Evolutionary conservation across 2,797 vertebrate genomes (phyloP), one percentile per base, ranked within the genome.

Genomic region (Siniperca obscura): DNA sequence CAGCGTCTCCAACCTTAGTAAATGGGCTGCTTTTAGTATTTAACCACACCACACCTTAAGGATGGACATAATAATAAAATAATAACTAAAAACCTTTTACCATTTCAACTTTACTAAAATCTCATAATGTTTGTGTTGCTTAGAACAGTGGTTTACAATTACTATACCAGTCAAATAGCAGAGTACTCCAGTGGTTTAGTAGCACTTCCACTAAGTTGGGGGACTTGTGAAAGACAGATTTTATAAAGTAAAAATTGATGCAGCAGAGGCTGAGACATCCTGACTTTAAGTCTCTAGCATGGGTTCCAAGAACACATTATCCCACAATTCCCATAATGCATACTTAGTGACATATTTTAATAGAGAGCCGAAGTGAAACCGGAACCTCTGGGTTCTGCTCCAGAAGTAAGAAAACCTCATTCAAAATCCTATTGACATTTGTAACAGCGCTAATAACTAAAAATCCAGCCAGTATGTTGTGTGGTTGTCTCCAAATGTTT

Each of bases 1-100:
- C 25, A 3, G 19, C 10, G 9, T 48, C 40, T 65, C 19, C 7
- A 13, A 11, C 50, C 34, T 61, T 9, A 21, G 11, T 46, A 42
- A 70, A 70, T 53, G 19, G 44, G 46, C 34, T 40, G 22, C 52
- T 69, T 40, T 14, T 22, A 60, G 55, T 70, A 9, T 59, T 72
- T 60, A 36, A 74, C 48, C 19, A 61, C 56, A 16, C 6, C 40
- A 52, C 34, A 53, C n/a, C 9, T n/a, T 19, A 30, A 11, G 12
- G 13, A 46, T n/a, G 34, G 19, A 71, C n/a, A 27, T 21, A 52
- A n/a, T 14, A 34, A 55, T 64, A 52, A 21, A 48, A 38, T 57
- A 50, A 10, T 6, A 5, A 19, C 2, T 8, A 4, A 25, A 40
- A 38, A 36, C 3, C 10, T 56, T 42, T n/a, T n/a, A n/a, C n/a